These are phyloP conservation scores for Eleutherodactylus coqui DNA, from an alignment of 2,797 vertebrate genomes.

Conservation along the genomic window DNA sequence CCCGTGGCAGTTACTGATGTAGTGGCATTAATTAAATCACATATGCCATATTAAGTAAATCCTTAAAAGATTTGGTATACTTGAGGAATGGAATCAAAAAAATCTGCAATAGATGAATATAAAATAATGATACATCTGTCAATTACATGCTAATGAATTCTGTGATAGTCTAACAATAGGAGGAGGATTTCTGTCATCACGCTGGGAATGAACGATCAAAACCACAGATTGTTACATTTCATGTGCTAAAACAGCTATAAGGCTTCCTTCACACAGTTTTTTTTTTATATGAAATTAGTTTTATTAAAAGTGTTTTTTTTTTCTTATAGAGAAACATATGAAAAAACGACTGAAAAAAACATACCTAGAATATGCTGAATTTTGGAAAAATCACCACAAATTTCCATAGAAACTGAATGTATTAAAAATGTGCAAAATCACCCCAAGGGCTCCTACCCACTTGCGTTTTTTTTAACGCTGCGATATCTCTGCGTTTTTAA, in stretches of 20 bases:
- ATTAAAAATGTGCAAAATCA: no score
- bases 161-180: slow-evolving; percentile 23
- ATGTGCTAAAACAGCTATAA: slow-evolving; percentile 6
- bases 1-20: not conserved
- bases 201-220: slow-evolving; percentile 10
- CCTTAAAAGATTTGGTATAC: not conserved
- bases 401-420: no score
- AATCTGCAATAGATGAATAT: not conserved
- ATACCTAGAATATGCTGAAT: no score
- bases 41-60: not conserved
- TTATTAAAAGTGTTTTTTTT: no score
- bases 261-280: slow-evolving; percentile 43
- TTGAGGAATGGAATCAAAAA: not conserved
- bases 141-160: not conserved
- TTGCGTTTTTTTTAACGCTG: no score
- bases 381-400: no score
- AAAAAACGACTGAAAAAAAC: no score
- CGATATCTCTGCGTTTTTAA: no score
- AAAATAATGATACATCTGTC: not conserved
- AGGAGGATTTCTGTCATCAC: slow-evolving; percentile 28
- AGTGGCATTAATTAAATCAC: slow-evolving; percentile 2
- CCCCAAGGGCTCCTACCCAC: no score
- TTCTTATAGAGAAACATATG: no score
- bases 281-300: no score
- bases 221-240: slow-evolving; percentile 24